A percentile compares a stretch with the other conserved stretches of the same genome.
Conservation (phyloP, 2,888 invertebrate species). For the Andrena bicolor region DNA sequence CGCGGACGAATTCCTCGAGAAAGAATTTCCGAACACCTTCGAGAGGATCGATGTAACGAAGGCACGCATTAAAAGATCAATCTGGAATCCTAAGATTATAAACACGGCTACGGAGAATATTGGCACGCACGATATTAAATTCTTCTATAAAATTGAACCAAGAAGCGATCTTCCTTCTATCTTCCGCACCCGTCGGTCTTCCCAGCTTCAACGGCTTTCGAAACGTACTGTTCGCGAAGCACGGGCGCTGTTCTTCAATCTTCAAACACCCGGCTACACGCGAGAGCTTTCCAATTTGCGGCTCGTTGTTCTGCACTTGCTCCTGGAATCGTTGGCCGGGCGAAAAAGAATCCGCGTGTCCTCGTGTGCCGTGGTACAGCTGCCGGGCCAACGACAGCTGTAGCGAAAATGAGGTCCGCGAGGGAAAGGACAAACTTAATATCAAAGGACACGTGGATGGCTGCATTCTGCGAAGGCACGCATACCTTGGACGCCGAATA, state of each 20-base stretch:
- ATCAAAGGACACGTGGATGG: neutral
- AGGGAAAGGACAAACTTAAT: conserved; percentile 28
- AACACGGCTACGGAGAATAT: neutral
- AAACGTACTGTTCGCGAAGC: conserved; percentile 38
- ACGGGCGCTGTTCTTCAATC: conserved; percentile 31
- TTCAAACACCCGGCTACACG: neutral
- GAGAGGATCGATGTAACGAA: neutral
- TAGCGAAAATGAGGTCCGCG: neutral
- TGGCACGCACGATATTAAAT: conserved; percentile 38
- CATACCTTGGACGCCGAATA: conserved; percentile 21
- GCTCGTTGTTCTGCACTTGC: conserved; percentile 17
- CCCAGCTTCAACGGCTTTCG: conserved; percentile 30
- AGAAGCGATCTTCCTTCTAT: neutral
- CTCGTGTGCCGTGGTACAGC: too few species aligned
- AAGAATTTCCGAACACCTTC: conserved; percentile 14
- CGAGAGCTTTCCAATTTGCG: neutral
- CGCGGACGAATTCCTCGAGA: neutral
- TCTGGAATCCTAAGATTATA: neutral
- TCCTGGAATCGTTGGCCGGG: neutral
- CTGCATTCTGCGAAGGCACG: neutral
- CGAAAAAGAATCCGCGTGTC: neutral
- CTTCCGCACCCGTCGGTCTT: conserved; percentile 1
- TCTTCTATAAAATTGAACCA: conserved; percentile 4
- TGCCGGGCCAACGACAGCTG: neutral
- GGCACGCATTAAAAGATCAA: neutral